phyloP scores from a whole-genome alignment of 1,140 invertebrate genomes.

The Vollenhovia emeryi region DNA sequence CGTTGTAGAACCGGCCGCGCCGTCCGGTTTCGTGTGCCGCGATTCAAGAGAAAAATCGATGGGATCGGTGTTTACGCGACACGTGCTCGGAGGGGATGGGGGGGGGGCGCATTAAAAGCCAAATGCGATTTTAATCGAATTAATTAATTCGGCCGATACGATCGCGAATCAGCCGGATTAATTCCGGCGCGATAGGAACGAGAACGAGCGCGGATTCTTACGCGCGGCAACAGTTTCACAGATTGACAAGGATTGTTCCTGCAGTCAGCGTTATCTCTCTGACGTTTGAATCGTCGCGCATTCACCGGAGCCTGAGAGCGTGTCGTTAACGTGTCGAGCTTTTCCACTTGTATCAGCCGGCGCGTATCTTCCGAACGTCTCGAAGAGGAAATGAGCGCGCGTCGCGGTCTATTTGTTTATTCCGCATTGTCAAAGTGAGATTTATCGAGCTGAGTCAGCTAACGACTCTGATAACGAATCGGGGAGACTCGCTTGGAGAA shows the following conservation, averaged over 20 bases:
- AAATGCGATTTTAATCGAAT: slow-evolving; percentile 42
- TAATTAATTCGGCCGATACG: slow-evolving; percentile 21
- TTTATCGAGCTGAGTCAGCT: not conserved
- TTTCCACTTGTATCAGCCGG: not conserved
- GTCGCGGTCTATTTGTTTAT: not conserved
- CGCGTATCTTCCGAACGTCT: not conserved
- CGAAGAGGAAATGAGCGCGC: not conserved
- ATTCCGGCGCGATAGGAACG: slow-evolving; percentile 15
- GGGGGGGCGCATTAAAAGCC: no score
- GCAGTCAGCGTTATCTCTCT: not conserved
- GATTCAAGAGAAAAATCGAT: slow-evolving; percentile 29
- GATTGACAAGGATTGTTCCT: slow-evolving; percentile 9
- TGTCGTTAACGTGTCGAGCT: not conserved
- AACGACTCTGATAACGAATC: slow-evolving; percentile 48
- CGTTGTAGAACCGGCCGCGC: not conserved
- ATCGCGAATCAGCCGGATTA: not conserved
- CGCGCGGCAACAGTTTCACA: not conserved
- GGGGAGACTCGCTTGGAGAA: not conserved
- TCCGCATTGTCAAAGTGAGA: not conserved
- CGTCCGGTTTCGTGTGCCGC: no score
- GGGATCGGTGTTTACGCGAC: not conserved
- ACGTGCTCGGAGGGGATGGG: not conserved
- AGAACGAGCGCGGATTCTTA: not conserved
- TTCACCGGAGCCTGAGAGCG: not conserved
- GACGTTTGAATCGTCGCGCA: not conserved